phyloP scores from a whole-genome alignment of 2,888 invertebrate genomes.

The Thereva nobilitata region DNA sequence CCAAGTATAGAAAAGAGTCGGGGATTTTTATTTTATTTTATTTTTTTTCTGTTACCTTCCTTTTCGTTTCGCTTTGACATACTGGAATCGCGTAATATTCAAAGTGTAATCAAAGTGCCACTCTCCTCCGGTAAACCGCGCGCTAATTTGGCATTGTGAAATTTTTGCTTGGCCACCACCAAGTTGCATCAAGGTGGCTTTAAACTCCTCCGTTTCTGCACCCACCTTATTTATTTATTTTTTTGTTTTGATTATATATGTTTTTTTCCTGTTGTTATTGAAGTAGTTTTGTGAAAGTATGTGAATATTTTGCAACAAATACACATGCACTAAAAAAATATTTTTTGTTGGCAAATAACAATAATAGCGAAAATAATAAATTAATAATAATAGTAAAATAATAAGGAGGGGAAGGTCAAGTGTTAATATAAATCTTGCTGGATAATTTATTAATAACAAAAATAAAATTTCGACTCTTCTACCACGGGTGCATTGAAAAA shows the following conservation, averaged over 20 bases:
- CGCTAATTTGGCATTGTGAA: conserved; percentile 27
- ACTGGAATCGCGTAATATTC: conserved; percentile 5
- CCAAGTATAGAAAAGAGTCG: neutral
- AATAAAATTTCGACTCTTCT: too few relatives aligned
- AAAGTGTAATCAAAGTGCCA: neutral
- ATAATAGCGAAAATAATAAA: too few relatives aligned
- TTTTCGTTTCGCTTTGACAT: neutral
- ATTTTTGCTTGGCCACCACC: conserved; percentile 13
- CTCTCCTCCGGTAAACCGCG: conserved; percentile 13
- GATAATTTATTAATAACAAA: too few relatives aligned
- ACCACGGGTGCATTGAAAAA: too few relatives aligned
- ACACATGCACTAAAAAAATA: too few relatives aligned
- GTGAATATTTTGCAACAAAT: conserved; percentile 22
- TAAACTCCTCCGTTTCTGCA: conserved; percentile 24
- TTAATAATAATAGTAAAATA: too few relatives aligned
- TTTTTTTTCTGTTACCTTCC: conserved; percentile 1
- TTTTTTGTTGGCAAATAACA: too few relatives aligned
- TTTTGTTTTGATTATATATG: conserved; percentile 11
- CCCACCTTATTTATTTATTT: conserved; percentile 16
- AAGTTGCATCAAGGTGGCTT: conserved; percentile 1
- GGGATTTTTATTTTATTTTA: neutral
- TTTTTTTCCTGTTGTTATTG: conserved; percentile 9
- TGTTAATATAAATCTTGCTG: too few relatives aligned
- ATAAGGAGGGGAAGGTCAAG: too few relatives aligned
- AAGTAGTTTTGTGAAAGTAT: conserved; percentile 28